Evolutionary conservation across 1,140 invertebrate genomes (phyloP).

Genomic region (Drosophila bocki): DNA sequence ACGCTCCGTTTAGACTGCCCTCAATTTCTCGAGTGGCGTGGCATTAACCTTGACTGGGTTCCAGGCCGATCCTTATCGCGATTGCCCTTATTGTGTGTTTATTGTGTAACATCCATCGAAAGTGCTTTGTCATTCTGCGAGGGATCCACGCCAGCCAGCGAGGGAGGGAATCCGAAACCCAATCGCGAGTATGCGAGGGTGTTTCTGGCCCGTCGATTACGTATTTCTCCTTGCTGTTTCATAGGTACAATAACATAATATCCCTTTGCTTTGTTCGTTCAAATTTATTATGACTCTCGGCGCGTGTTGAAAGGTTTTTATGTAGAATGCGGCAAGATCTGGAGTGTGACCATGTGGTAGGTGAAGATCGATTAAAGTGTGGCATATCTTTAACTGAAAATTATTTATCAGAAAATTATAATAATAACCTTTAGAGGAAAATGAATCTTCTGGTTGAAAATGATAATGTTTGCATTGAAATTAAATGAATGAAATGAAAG

Average conservation of each 20-base stretch:
- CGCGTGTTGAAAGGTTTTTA: slow-evolving; percentile 79
- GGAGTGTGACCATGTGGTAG: slow-evolving; percentile 50
- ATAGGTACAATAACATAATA: slow-evolving; percentile 3
- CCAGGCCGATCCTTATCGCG: slow-evolving; percentile 71
- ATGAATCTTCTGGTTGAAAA: background rate
- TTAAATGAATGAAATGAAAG: too few relatives aligned
- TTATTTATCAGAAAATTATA: background rate
- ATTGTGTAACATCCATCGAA: slow-evolving; percentile 67
- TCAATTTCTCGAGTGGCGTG: slow-evolving; percentile 70
- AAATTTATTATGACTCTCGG: slow-evolving; percentile 82
- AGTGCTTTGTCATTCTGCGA: slow-evolving; percentile 75
- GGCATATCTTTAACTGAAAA: background rate
- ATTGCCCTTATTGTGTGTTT: slow-evolving; percentile 68
- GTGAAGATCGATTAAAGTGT: slow-evolving; percentile 27
- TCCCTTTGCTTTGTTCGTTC: slow-evolving; percentile 40
- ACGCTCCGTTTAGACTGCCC: slow-evolving; percentile 69
- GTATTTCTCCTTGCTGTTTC: slow-evolving; percentile 26
- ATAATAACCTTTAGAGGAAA: background rate
- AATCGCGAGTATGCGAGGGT: slow-evolving; percentile 54
- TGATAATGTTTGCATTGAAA: background rate
- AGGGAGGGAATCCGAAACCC: slow-evolving; percentile 11
- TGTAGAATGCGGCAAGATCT: slow-evolving; percentile 32
- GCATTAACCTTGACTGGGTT: slow-evolving; percentile 54
- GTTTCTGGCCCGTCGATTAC: slow-evolving; percentile 50
- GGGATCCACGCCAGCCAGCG: background rate